Base-by-base conservation (phyloP, 2,113 vertebrate genomes). In the Rostratula benghalensis region DNA sequence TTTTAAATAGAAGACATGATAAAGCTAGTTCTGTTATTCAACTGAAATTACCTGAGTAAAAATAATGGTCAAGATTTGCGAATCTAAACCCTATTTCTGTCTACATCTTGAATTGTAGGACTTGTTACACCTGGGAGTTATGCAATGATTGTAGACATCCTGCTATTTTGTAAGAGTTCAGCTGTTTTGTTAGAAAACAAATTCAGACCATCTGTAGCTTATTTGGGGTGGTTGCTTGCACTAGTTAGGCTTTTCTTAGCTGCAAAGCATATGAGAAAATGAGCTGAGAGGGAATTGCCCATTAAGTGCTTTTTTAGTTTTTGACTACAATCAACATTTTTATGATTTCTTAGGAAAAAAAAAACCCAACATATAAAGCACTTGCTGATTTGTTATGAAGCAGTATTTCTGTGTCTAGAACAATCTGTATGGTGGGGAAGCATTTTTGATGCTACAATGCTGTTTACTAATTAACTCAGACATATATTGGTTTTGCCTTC, bases 261-360 rank as follows among this genome's bases (percentile, higher is more conserved):
- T 84, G 13, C 0, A 0, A 64, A 60, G 14, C 8, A 5, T 41
- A 1, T n/a, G 37, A 89, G 54, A 56, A 85, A 53, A 41, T 8
- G 10, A 25, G 12, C 30, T 51, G 39, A 60, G 56, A 50, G 27
- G 46, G 31, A 80, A 30, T 28, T 70, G 37, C 13, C n/a, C 41
- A 3, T 17, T 25, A 13, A 51, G 39, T 35, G 6, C 30, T 50
- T 15, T 11, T 35, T 39, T 22, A 48, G 33, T 3, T 83, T 89
- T 77, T 65, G 45, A 2, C n/a, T 91, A 13, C 16, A 59, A 3
- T 31, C 1, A 1, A 15, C 43, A 28, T 37, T 60, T 1, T 0
- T 78, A 25, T 8, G 6, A 15, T 81, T 91, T 21, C 30, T 51
- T 69, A 57, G 39, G 3, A 28, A 33, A 48, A 68, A 43, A 7